Percentiles rank a stretch among this genome's conserved stretches.
These are phyloP conservation scores for Diachrysia chrysitis DNA, from an alignment of 2,888 invertebrate genomes.

Conservation along the genomic window DNA sequence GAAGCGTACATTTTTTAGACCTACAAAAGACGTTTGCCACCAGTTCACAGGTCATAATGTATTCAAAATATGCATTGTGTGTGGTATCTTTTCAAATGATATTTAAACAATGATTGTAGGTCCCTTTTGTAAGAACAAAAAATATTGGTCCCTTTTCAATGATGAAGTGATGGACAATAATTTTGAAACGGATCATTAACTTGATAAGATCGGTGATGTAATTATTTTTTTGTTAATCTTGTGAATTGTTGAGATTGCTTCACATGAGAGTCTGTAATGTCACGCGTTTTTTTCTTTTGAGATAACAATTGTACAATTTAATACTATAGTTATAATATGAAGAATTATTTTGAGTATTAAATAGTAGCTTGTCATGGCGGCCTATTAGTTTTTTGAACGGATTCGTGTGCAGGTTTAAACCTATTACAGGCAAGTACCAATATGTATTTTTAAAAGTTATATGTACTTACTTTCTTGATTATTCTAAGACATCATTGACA, in stretches of 20 bases:
- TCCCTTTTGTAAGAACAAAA: conserved; percentile 71
- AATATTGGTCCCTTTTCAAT: conserved; percentile 71
- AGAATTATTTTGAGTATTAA: too few species aligned
- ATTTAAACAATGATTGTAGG: conserved; percentile 81
- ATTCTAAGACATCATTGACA: too few species aligned
- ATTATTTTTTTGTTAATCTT: conserved; percentile 62
- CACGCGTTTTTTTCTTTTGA: not conserved
- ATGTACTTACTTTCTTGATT: too few species aligned
- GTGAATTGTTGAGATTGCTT: conserved; percentile 43
- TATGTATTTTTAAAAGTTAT: too few species aligned
- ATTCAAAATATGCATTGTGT: conserved; percentile 87
- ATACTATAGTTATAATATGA: not conserved
- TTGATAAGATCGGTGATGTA: conserved; percentile 77
- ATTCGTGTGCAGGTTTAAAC: too few species aligned
- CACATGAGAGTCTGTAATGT: conserved; percentile 47
- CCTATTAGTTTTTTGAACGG: too few species aligned
- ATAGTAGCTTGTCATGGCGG: too few species aligned
- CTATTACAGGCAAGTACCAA: too few species aligned
- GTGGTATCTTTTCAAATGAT: conserved; percentile 71
- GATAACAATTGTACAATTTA: not conserved
- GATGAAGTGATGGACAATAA: conserved; percentile 74
- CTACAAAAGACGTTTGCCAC: conserved; percentile 63
- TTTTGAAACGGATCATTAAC: conserved; percentile 83
- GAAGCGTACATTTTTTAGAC: conserved; percentile 52
- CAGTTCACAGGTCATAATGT: conserved; percentile 79